Evolutionary conservation across 2,888 invertebrate genomes (phyloP), one percentile per base, ranked within the genome.

Genomic region (Xestoiulus laeticollis): DNA sequence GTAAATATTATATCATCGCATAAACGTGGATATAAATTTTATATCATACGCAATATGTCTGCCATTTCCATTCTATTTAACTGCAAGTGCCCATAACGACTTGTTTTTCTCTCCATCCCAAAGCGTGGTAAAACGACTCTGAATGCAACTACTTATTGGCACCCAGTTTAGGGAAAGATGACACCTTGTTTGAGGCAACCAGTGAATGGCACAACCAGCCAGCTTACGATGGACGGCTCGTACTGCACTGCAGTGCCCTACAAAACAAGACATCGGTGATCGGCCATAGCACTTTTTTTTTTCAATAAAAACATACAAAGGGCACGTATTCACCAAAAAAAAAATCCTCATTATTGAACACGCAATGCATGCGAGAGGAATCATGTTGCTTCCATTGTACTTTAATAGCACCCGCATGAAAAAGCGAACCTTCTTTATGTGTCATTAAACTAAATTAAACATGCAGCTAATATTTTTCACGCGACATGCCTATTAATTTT

Each of bases 11-110:
- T 59, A 59, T 59, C 53, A 59, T n/a, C 14, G 53, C 53, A 59
- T 59, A 59, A 59, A 59, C 53, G 53, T 59, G 53, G 53, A n/a
- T 59, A 59, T 59, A 59, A 59, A 59, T 59, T 59, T 59, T 59
- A 59, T 59, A 16, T n/a, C 53, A 59, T 6, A 2, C 53, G 53
- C 53, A 59, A 59, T 59, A 59, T 59, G 53, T 59, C 53, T 59
- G 53, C 53, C 14, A 59, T 59, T 59, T 59, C 53, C 53, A 59
- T 59, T 19, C 53, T 59, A 59, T 59, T 59, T 59, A 59, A 59
- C 53, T 16, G 53, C 8, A 16, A 53, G 48, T 53, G 48, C 48
- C 48, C 48, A 53, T 53, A 53, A 53, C 53, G 53, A 59, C 53
- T 59, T 59, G 53, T 59, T 59, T 59, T 59, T 12, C 53, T 1